Evolutionary conservation across 1,140 invertebrate species (phyloP), one percentile per base, ranked within the genome.

Genomic region (Drosophila pallidifrons): DNA sequence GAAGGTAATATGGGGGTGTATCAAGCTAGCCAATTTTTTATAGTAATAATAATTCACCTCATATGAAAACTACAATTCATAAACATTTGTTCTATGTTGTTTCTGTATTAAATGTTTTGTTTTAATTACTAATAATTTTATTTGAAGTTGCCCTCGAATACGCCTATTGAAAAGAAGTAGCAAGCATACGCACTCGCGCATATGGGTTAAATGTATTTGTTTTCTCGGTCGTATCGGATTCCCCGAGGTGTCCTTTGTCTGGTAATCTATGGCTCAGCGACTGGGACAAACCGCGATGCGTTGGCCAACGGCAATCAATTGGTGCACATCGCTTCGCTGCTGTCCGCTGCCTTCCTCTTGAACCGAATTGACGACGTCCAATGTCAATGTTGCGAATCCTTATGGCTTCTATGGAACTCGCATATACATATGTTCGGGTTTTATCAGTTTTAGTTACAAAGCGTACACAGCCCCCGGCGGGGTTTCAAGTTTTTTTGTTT

Each of bases 301-400:
- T 45, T 30, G 35, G 61, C 67, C 43, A 58, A 30, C 28, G 67
- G 52, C 45, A 55, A 35, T 58, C 74, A 77, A 32, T 73, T 77
- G 77, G 74, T 68, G 58, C 74, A 68, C 69, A 61, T 68, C 77
- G 46, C 28, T 77, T 51, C 73, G 64, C 28, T 75, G 4, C 11
- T 75, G 16, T n/a, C 46, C 13, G 16, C 32, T 35, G 32, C 32
- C 32, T 6, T 38, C 3, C 43, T 46, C 30, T 60, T 64, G 57
- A 5, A 46, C 66, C 57, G 69, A 77, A 67, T 25, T 52, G 41
- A 47, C 35, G 55, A 72, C 54, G 61, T 60, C 78, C 85, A 88
- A 88, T 88, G 85, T 75, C 85, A 88, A 83, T 81, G 74, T 58
- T 77, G 70, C 67, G 59, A 63, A 73, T 46, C 57, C 47, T 46